phyloP scores from a whole-genome alignment of 1,140 invertebrate genomes.

The Agraylea sexmaculata region DNA sequence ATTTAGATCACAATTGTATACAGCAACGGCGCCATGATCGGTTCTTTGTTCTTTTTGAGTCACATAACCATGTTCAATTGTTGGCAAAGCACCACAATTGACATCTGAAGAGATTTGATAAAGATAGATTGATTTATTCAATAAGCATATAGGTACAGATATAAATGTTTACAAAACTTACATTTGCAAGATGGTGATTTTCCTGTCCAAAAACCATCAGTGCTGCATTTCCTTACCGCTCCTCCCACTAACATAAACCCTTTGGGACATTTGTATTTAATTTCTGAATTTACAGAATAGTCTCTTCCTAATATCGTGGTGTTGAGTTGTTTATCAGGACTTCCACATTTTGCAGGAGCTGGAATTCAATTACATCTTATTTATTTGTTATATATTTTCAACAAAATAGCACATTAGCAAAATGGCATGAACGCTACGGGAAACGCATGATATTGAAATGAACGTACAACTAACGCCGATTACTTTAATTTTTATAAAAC shows the following conservation, averaged over 20 bases:
- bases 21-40: constrained; percentile 63
- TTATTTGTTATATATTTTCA: constrained; percentile 1
- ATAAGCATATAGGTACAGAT: too few relatives aligned
- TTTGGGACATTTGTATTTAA: constrained; percentile 69
- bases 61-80: constrained; percentile 63
- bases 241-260: constrained; percentile 74
- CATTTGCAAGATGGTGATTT: constrained; percentile 72
- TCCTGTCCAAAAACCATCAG: constrained; percentile 71
- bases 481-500: constrained; percentile 26
- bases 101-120: constrained; percentile 43
- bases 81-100: constrained; percentile 61
- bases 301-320: constrained; percentile 66
- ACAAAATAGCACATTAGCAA: neutral
- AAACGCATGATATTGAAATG: too few relatives aligned
- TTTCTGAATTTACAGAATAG: constrained; percentile 53
- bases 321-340: constrained; percentile 72
- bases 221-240: constrained; percentile 52
- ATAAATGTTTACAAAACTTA: constrained; percentile 38
- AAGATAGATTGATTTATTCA: too few relatives aligned
- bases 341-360: constrained; percentile 75
- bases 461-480: neutral
- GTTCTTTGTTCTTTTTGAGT: constrained; percentile 53
- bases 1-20: constrained; percentile 71
- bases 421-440: too few relatives aligned
- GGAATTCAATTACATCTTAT: constrained; percentile 22